Evolutionary conservation across 2,113 vertebrate genomes (phyloP).

Genomic region (Cromileptes altivelis): DNA sequence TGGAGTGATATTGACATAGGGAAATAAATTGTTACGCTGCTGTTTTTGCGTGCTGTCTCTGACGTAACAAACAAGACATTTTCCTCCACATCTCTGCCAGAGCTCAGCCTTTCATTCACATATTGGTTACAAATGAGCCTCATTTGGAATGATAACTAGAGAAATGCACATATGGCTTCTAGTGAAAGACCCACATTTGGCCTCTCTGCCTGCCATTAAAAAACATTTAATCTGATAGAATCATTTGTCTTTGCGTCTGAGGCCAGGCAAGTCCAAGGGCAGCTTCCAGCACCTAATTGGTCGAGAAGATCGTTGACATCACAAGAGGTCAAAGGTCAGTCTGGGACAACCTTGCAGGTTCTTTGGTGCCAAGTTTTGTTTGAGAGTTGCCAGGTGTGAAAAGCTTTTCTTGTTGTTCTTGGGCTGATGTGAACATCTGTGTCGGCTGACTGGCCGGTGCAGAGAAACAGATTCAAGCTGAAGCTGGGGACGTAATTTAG

Average conservation of each 20-base stretch:
- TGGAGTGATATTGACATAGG: slow-evolving; percentile 48
- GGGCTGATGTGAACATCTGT: slow-evolving; percentile 84
- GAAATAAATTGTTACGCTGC: slow-evolving; percentile 59
- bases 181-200: slow-evolving; percentile 80
- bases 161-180: slow-evolving; percentile 92
- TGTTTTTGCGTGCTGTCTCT: slow-evolving; percentile 25
- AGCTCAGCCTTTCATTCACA: slow-evolving; percentile 75
- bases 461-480: slow-evolving; percentile 68
- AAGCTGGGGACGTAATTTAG: slow-evolving; percentile 66
- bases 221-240: slow-evolving; percentile 95
- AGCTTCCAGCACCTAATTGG: slow-evolving; percentile 88
- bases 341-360: slow-evolving; percentile 80
- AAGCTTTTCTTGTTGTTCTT: slow-evolving; percentile 84
- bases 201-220: slow-evolving; percentile 93
- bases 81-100: slow-evolving; percentile 51
- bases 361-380: slow-evolving; percentile 85
- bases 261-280: slow-evolving; percentile 88
- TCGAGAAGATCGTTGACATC: slow-evolving; percentile 85
- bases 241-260: slow-evolving; percentile 96
- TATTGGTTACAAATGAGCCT: slow-evolving; percentile 91
- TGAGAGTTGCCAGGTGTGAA: slow-evolving; percentile 86
- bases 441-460: slow-evolving; percentile 59
- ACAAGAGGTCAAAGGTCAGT: slow-evolving; percentile 84
- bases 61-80: slow-evolving; percentile 76
- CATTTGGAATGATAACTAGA: slow-evolving; percentile 93